These are phyloP conservation scores for Mus caroli DNA, from an alignment of 2,797 vertebrate genomes.

Conservation along the genomic window DNA sequence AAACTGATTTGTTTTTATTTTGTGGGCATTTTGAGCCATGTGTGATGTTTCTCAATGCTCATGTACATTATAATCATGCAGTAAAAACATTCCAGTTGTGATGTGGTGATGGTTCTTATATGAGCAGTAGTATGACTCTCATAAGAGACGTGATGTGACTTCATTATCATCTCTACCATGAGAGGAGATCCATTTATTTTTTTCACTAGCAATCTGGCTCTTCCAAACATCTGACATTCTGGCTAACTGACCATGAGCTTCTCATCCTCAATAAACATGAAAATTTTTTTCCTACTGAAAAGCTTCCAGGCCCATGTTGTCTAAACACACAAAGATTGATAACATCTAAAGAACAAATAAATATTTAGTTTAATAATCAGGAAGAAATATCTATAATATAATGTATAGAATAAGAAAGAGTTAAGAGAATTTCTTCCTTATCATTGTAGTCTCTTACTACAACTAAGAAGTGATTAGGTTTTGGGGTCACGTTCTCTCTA, in stretches of 20 bases:
- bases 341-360: neutral
- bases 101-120: neutral
- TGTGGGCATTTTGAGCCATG: neutral
- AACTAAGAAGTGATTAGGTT: constrained; percentile 27
- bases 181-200: too few species aligned
- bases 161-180: neutral
- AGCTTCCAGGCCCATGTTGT: neutral
- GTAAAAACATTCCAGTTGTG: neutral
- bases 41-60: neutral
- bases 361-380: neutral
- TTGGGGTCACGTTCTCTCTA: constrained; percentile 72
- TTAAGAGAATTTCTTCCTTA: constrained; percentile 23
- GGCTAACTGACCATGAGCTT: neutral
- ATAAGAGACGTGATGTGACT: neutral
- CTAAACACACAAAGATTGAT: neutral
- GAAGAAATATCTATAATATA: neutral
- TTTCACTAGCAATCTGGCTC: neutral
- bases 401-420: neutral
- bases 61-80: neutral
- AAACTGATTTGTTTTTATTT: constrained; percentile 7
- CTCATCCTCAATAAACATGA: neutral
- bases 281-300: neutral
- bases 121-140: neutral
- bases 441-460: constrained; percentile 58
- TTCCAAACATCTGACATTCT: neutral